Evolutionary conservation across 2,113 vertebrate genomes (phyloP), one percentile per base, ranked within the genome.

Genomic region (Helogale parvula): DNA sequence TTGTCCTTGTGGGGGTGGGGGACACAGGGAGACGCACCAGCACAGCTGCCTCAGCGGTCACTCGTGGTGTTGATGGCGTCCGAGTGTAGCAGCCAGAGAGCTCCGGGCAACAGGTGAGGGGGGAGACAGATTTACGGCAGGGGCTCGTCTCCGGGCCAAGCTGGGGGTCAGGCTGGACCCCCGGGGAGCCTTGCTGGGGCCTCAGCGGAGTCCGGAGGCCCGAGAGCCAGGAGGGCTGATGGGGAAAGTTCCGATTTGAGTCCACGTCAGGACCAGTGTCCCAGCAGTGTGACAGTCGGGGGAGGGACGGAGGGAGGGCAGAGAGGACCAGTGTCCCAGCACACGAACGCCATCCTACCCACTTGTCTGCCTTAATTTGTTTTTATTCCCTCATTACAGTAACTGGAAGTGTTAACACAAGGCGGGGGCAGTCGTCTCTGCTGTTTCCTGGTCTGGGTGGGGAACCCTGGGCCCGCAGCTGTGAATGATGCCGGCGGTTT

Each of bases 161-260:
- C 1, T 3, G 3, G 1, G 17, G 81, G 12, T 12, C 12, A 16
- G 31, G 27, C 17, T 15, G 38, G 29, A 12, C 35, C 31, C 15
- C 41, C 41, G 0, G 23, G 29, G 16, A 35, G 16, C 21, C 14
- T 5, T 2, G 10, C 9, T 1, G 0, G 10, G n/a, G 17, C 19
- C 27, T 29, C 16, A 0, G 27, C 63, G 21, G 50, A 45, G 60
- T 33, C 57, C 41, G 57, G 76, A 84, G 27, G 17, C 9, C 69
- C 41, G 57, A 77, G 82, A 54, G 25, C 29, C 10, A 25, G 57
- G 27, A 33, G n/a, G 15, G n/a, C 60, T 27, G 2, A 33, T 25
- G 5, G 25, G 3, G 8, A 5, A 33, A 19, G 29, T 17, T 11
- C 45, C 11, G 5, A 10, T 5, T 31, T 5, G 57, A 79, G 35